Base-by-base conservation (phyloP, 2,888 invertebrate genomes). In the Lapara coniferarum region DNA sequence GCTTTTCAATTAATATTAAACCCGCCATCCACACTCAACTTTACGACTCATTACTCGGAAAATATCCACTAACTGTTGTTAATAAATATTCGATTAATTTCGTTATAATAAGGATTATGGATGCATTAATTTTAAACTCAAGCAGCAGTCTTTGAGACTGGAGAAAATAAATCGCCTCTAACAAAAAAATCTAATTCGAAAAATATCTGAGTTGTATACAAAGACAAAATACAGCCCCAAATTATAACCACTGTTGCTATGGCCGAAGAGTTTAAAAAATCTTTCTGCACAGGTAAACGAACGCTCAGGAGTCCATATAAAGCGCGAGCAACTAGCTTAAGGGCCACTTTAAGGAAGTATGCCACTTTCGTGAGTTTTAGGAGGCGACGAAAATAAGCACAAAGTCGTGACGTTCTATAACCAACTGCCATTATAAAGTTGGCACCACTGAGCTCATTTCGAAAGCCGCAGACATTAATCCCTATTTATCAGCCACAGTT, bases 11-110 rank as follows among this genome's bases (percentile, higher is more conserved):
- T 63, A 56, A 56, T 63, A 63, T 63, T 19, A 63, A 19, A 3
- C 49, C 63, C 46, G 46, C 37, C 25, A 59, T 30, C 37, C 25
- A 19, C 53, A 63, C 52, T 52, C 49, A 63, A 14, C 66, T 69
- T 63, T 44, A 53, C 63, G 69, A 69, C 14, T 63, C 44, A 69
- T 69, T 63, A 63, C 46, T 10, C 37, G 46, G 59, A 59, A 59
- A 59, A 49, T 16, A 49, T 49, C 46, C 19, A 59, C 59, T 59
- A 44, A 59, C 16, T 59, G 16, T 10, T 19, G n/a, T 59, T 25
- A n/a, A 14, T 44, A 58, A 59, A 44, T 59, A 59, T n/a, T 14
- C 44, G n/a, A 63, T 49, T 19, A 63, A n/a, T n/a, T 12, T 63
- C 49, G 16, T 7, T 49, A 46, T 63, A 37, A 37, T 25, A 25